phyloP scores from a whole-genome alignment of 2,797 vertebrate genomes.

The Bradypodion pumilum region DNA sequence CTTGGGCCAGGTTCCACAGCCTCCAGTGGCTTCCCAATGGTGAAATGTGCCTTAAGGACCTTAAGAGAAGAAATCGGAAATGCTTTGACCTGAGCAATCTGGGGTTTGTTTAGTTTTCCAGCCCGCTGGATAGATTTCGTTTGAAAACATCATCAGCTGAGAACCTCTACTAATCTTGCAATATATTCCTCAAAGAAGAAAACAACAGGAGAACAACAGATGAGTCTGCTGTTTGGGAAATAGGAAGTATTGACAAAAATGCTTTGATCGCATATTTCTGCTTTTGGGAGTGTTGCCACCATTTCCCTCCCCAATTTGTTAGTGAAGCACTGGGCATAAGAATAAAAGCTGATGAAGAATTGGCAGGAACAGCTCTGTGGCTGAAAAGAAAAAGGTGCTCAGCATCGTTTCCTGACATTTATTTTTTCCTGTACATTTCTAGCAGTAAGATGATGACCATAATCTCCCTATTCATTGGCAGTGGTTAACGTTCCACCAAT shows the following conservation, averaged over 20 bases:
- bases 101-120: slow-evolving; percentile 22
- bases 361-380: slow-evolving; percentile 59
- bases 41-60: no score
- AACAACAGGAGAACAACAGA: slow-evolving; percentile 36
- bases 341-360: slow-evolving; percentile 60
- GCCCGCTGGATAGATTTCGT: slow-evolving; percentile 4
- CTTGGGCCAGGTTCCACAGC: no score
- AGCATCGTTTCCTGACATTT: slow-evolving; percentile 53
- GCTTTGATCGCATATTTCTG: slow-evolving; percentile 49
- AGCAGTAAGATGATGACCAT: slow-evolving; percentile 52
- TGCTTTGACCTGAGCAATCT: neutral
- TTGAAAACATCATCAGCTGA: slow-evolving; percentile 30
- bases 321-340: slow-evolving; percentile 53
- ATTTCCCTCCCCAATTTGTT: slow-evolving; percentile 63
- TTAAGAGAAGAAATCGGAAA: no score
- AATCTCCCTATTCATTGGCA: slow-evolving; percentile 52
- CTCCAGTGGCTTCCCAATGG: no score
- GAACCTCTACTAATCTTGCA: slow-evolving; percentile 27
- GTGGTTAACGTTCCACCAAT: slow-evolving; percentile 46
- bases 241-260: slow-evolving; percentile 55
- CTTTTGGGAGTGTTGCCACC: slow-evolving; percentile 55
- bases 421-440: slow-evolving; percentile 52
- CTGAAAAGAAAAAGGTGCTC: slow-evolving; percentile 54
- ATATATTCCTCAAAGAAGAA: slow-evolving; percentile 22
- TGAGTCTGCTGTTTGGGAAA: slow-evolving; percentile 52